These are phyloP conservation scores for Distichodus sexfasciatus DNA, from an alignment of 2,797 vertebrate genomes.

Conservation along the genomic window DNA sequence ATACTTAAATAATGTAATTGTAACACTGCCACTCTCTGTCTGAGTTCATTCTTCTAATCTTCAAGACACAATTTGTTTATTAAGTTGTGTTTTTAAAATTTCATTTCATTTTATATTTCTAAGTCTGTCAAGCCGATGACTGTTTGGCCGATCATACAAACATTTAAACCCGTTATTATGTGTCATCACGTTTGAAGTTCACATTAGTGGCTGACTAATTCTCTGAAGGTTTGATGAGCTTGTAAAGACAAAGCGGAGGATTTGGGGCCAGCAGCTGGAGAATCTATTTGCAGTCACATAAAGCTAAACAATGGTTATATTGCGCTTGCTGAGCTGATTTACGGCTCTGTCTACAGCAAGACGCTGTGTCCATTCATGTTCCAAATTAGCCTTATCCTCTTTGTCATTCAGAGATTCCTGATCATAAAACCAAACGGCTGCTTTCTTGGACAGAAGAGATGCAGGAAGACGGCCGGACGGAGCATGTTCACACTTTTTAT, in stretches of 20 bases:
- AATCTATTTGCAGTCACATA: slow-evolving; percentile 38
- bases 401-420: slow-evolving; percentile 42
- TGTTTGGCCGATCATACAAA: too few species aligned
- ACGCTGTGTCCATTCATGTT: slow-evolving; percentile 51
- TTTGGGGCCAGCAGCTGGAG: slow-evolving; percentile 40
- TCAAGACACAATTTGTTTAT: too few species aligned
- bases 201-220: not conserved
- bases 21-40: too few species aligned
- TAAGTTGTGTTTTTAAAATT: too few species aligned
- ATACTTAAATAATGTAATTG: too few species aligned
- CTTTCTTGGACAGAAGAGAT: slow-evolving; percentile 8
- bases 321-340: slow-evolving; percentile 46
- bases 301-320: slow-evolving; percentile 44
- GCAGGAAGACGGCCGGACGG: not conserved
- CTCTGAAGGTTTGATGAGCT: slow-evolving; percentile 25
- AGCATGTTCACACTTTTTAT: not conserved
- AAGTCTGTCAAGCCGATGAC: too few species aligned
- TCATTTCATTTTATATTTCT: too few species aligned
- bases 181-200: too few species aligned
- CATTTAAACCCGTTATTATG: too few species aligned
- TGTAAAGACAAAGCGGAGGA: slow-evolving; percentile 37
- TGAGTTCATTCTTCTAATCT: too few species aligned
- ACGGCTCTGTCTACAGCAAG: slow-evolving; percentile 43
- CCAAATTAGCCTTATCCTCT: slow-evolving; percentile 55
- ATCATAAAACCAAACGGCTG: slow-evolving; percentile 35